These are phyloP conservation scores for Aromia moschata DNA, from an alignment of 2,888 invertebrate genomes.

Conservation along the genomic window DNA sequence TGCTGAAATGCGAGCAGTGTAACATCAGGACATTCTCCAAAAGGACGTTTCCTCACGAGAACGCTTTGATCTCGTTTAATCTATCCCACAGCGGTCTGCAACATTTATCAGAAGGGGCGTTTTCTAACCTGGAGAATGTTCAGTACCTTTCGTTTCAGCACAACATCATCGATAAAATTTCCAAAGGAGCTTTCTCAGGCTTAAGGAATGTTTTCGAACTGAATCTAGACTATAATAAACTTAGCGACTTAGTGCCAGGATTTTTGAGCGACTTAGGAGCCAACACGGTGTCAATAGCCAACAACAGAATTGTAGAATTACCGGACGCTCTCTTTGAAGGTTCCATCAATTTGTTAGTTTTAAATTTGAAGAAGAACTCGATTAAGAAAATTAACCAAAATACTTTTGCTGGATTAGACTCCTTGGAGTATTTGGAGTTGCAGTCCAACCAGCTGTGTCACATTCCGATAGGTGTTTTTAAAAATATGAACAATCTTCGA, in stretches of 20 bases:
- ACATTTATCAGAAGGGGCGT: constrained; percentile 48
- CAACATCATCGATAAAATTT: constrained; percentile 51
- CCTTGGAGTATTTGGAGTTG: constrained; percentile 54
- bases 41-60: constrained; percentile 52
- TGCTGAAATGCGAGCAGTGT: constrained; percentile 53
- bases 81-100: constrained; percentile 51
- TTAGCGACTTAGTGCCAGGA: constrained; percentile 47
- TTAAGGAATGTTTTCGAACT: constrained; percentile 54
- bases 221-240: constrained; percentile 52
- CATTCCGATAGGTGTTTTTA: constrained; percentile 56
- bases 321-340: constrained; percentile 51
- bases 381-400: constrained; percentile 49
- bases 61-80: constrained; percentile 51
- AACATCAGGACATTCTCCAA: constrained; percentile 49
- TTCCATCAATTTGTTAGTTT: constrained; percentile 46
- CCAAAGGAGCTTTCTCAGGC: constrained; percentile 53
- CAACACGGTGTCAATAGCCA: constrained; percentile 48
- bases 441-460: constrained; percentile 53
- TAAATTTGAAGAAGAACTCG: constrained; percentile 55
- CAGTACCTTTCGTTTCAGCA: constrained; percentile 51
- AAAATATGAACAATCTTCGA: constrained; percentile 45
- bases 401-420: constrained; percentile 50
- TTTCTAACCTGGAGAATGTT: constrained; percentile 47
- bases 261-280: constrained; percentile 52
- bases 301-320: constrained; percentile 51